Conservation (phyloP, 1,140 invertebrate species). For the Cherax destructor region DNA sequence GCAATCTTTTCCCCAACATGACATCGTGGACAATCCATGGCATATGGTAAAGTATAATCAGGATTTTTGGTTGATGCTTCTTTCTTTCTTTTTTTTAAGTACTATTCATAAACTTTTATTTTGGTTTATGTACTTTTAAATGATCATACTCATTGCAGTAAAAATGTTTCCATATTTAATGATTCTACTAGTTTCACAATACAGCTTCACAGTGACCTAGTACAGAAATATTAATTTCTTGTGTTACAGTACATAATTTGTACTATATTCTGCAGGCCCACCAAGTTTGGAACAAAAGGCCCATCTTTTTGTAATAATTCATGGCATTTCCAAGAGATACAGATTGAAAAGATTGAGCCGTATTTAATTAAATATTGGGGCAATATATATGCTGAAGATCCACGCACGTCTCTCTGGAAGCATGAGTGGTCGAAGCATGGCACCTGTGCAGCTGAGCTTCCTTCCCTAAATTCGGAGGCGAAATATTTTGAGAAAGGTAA, state of each 20-base stretch:
- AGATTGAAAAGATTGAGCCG: conserved; percentile 79
- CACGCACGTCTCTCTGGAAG: conserved; percentile 82
- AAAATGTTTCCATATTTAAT: too few species aligned
- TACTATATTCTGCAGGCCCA: conserved; percentile 79
- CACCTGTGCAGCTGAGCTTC: conserved; percentile 83
- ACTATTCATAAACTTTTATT: not conserved
- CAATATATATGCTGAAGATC: conserved; percentile 81
- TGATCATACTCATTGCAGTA: too few species aligned
- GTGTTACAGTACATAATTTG: too few species aligned
- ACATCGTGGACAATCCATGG: conserved; percentile 88
- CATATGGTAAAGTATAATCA: conserved; percentile 78
- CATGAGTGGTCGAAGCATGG: conserved; percentile 92
- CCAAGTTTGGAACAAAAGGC: conserved; percentile 81
- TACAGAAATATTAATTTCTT: too few species aligned
- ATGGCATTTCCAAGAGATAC: conserved; percentile 80
- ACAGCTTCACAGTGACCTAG: too few species aligned
- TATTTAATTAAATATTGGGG: conserved; percentile 83
- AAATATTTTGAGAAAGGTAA: conserved; percentile 82
- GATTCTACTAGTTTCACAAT: too few species aligned
- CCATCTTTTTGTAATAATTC: conserved; percentile 83
- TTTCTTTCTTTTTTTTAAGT: not conserved
- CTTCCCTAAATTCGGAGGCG: conserved; percentile 80
- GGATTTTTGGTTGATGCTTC: not conserved
- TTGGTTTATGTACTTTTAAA: too few species aligned
- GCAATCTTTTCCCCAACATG: conserved; percentile 79